Evolutionary conservation across 2,797 vertebrate genomes (phyloP), one percentile per base, ranked within the genome.

Genomic region (Chromis chromis): DNA sequence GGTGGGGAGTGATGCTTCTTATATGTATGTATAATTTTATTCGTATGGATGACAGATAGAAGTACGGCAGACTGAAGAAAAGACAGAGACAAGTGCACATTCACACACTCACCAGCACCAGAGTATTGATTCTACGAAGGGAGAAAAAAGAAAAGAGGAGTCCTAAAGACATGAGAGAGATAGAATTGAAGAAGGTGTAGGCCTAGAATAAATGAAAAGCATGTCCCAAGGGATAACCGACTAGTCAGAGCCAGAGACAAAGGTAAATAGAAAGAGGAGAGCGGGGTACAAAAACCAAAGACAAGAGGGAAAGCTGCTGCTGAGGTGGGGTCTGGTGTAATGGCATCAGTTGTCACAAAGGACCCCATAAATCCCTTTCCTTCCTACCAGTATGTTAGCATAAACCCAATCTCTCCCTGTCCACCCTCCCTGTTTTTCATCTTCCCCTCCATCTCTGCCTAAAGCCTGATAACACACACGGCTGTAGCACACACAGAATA

Each of bases 121-220:
- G 19, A 74, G 44, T 46, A 83, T 68, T 66, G 76, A 88, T 70
- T 63, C 28, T 11, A 39, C 55, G 62, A 4, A 55, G 6, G 56
- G 56, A 42, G 21, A n/a, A 69, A 39, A 63, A 54, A 60, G 6
- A n/a, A 44, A 56, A 48, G 21, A 25, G 3, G 58, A 21, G 31
- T 33, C 48, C 60, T 61, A 60, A 81, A 82, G 60, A 65, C 62
- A 73, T n/a, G n/a, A 64, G 49, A 53, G 53, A 19, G 65, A 65
- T 63, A 48, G 65, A 44, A 82, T 16, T 65, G 73, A 86, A 86
- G 36, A 76, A 86, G 80, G 78, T 82, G 65, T 69, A 74, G 62
- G 64, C 3, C 48, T 19, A 46, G 85, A 78, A 87, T 83, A 88
- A 86, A 88, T 86, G 70, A 84, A 80, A 84, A 63, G 70, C 16